Evolutionary conservation across 2,797 vertebrate species (phyloP), one percentile per base, ranked within the genome.

Genomic region (Spinus pinus): DNA sequence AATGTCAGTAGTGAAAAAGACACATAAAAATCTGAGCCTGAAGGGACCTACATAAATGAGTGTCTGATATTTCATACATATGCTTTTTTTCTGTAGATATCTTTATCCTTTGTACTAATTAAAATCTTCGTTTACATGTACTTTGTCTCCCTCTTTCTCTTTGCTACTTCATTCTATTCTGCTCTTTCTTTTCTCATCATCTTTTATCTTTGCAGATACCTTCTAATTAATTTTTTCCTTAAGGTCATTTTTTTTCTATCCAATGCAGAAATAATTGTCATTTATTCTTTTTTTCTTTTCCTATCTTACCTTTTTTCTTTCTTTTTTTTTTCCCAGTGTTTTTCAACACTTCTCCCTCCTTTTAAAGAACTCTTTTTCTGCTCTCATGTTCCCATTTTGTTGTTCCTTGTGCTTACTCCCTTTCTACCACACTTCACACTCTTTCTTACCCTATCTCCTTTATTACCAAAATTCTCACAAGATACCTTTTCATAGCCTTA

Each of bases 101-200:
- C 44, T 82, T 44, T 93, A 71, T 83, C 31, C 35, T 92, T 92
- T 83, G 33, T 1, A 0, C 72, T 95, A 95, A 96, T 93, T 95
- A 91, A 93, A 92, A 71, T 41, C 31, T 89, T 93, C 12, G 0
- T 92, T 94, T 95, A 62, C 30, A 65, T 85, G 74, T 95, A 92
- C 93, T 96, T 94, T 95, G 88, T 95, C 93, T 96, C 96, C 93
- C 92, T 97, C 92, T 95, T 94, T 90, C 86, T 96, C 86, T 81
- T 91, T 67, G 30, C 28, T 74, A 49, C 13, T 80, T 93, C 39
- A 51, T 35, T 89, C 37, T 71, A 37, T 80, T 90, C 42, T 60
- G 27, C 49, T 62, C 28, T 71, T 30, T 57, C 57, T 56, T 46
- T 42, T 23, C 42, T 75, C 19, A 28, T 44, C 39, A 65, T 77